Evolutionary conservation across 1,140 invertebrate species (phyloP).

Genomic region (Trissolcus basalis): DNA sequence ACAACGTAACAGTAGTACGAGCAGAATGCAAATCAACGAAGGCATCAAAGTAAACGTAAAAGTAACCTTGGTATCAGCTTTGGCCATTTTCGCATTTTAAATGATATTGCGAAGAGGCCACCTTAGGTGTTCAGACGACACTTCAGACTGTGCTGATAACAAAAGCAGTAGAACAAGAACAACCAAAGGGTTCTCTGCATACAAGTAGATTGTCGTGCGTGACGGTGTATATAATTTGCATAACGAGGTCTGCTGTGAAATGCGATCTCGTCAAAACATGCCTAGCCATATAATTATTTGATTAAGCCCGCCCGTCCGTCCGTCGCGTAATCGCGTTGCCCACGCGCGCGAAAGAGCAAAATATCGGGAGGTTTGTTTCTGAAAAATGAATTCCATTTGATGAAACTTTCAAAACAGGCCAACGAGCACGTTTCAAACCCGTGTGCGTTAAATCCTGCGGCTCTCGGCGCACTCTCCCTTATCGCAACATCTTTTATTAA

Average conservation of each 20-base stretch:
- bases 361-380: no score
- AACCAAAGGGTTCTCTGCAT: conserved; percentile 37
- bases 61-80: conserved; percentile 8
- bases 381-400: no score
- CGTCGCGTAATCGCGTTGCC: no score
- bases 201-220: conserved; percentile 29
- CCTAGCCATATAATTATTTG: no score
- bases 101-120: conserved; percentile 19
- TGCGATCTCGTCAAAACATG: conserved; percentile 6
- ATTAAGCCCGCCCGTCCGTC: no score
- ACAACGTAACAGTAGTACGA: neutral
- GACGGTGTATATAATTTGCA: conserved; percentile 28
- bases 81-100: conserved; percentile 21
- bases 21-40: conserved; percentile 8
- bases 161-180: conserved; percentile 48
- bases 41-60: conserved; percentile 6
- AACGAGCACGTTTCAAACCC: no score
- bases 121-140: conserved; percentile 40
- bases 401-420: no score
- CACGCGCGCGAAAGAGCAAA: no score
- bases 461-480: conserved; percentile 31
- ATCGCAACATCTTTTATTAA: conserved; percentile 39
- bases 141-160: conserved; percentile 64
- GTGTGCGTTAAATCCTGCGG: no score
- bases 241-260: conserved; percentile 17